Evolutionary conservation across 2,888 invertebrate genomes (phyloP), one percentile per base, ranked within the genome.

Genomic region (Diarsia mendica): DNA sequence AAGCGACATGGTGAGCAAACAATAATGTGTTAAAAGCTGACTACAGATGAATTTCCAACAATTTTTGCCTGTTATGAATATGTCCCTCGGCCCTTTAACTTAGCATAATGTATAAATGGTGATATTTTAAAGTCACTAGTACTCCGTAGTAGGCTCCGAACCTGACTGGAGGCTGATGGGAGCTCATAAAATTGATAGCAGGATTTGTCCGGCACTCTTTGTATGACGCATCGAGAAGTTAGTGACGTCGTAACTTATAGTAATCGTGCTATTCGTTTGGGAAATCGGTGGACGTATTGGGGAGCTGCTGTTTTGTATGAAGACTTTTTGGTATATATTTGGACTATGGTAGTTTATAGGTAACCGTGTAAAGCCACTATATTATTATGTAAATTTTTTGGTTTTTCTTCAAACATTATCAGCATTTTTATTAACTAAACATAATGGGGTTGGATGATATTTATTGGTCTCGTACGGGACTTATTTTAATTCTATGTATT

Each of bases 101-200:
- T 39, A 39, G 6, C 39, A 39, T 39, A 39, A 2, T 39, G 39
- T 39, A 23, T 58, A 28, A 60, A 18, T 33, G n/a, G 8, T 10
- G n/a, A 15, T 1, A n/a, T 44, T 70, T 28, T 9, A 55, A 20
- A 64, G n/a, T 46, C 20, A 10, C 28, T 6, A 44, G 28, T 13
- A 20, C 51, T 48, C 23, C 70, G 23, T 83, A 68, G 83, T 85
- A 85, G 75, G 53, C 58, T 69, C 65, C 39, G 20, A 55, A 67
- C 71, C 33, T 77, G 65, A 75, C 80, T 61, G 49, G 58, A 68
- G 55, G 75, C 76, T 78, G 73, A 87, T 80, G 72, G 70, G 44
- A 58, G 66, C 79, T 76, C 86, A 79, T 89, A 86, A 88, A 89
- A 89, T 88, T 85, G 85, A 88, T 87, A 66, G 82, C 67, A 64